Evolutionary conservation across 2,113 vertebrate species (phyloP), one percentile per base, ranked within the genome.

Genomic region (Percina caprodes): DNA sequence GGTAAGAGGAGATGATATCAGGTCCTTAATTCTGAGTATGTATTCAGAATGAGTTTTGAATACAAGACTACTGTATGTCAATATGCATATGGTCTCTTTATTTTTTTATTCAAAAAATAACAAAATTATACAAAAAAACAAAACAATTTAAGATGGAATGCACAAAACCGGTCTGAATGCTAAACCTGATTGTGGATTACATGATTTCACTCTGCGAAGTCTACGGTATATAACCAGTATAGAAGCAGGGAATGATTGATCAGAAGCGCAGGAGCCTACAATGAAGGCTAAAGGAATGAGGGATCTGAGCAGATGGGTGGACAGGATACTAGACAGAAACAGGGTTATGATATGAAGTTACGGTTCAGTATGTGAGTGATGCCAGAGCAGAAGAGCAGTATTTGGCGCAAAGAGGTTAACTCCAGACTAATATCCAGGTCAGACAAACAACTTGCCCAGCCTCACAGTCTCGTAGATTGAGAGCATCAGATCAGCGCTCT

Each of bases 1-100:
- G 90, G 90, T 78, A 91, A 92, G 88, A 89, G 88, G 86, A 93
- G 85, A 93, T 93, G 92, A 89, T 89, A 88, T 86, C 90, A 92
- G 89, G 91, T 92, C 92, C 90, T 91, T 88, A 87, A 85, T 74
- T 85, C 84, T 70, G 89, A 91, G 79, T 46, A 72, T 79, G 90
- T 88, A 88, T 85, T 85, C 83, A 82, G 74, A 72, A 75, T 48
- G 82, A 89, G 70, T 45, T 83, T 76, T 82, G 75, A 88, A 89
- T 79, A 90, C 85, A 90, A 11, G n/a, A 42, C 39, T 42, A 42
- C 39, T 70, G 70, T 81, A 67, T 85, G 85, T 91, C 83, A 91
- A 86, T 92, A 90, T 92, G 91, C 77, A 91, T 91, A 90, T 83
- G 83, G 60, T 87, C 77, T 90, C 56, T 88, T 87, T 85, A 77